Base-by-base conservation (phyloP, 2,113 vertebrate genomes). In the Eretmodus cyanostictus region DNA sequence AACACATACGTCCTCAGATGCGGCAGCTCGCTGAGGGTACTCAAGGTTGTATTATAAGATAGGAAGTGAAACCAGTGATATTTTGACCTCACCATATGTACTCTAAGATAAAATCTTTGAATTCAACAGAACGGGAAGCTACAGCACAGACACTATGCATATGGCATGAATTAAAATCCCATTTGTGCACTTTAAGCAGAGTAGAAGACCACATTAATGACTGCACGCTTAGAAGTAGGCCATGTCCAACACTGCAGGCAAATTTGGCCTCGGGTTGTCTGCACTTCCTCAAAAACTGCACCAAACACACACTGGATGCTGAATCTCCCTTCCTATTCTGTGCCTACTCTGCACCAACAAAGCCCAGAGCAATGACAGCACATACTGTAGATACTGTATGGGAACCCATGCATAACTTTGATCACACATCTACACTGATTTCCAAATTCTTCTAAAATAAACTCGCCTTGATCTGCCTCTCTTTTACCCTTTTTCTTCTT, bases 191-290 rank as follows among this genome's bases (percentile, higher is more conserved):
- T 93, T 94, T 87, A 88, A 92, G 86, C 80, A 88, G 80, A 83
- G 80, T 63, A 87, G 81, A 87, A 86, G 82, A 91, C 55, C 80
- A 86, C 85, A 87, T 91, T 93, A 94, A 94, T 92, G 90, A 87
- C 87, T 90, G 89, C 81, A 92, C 53, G 42, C 82, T 93, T 86
- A 90, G 91, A 96, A 95, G 91, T 95, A 95, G 95, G 93, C 92
- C 95, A 95, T 80, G 87, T 93, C 94, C 87, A 94, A 89, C 86
- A 91, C 91, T 88, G 89, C 88, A 86, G 90, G 93, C 88, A 90
- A 80, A 94, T 93, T 82, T 89, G 90, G 92, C 95, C 92, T 87
- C 36, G 54, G 94, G 93, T 89, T 91, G 89, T 95, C 92, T 94
- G 89, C 87, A 89, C 92, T 93, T 93, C 88, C 89, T 92, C 80